Evolutionary conservation across 1,140 invertebrate species (phyloP).

Genomic region (Drosophila novamexicana): DNA sequence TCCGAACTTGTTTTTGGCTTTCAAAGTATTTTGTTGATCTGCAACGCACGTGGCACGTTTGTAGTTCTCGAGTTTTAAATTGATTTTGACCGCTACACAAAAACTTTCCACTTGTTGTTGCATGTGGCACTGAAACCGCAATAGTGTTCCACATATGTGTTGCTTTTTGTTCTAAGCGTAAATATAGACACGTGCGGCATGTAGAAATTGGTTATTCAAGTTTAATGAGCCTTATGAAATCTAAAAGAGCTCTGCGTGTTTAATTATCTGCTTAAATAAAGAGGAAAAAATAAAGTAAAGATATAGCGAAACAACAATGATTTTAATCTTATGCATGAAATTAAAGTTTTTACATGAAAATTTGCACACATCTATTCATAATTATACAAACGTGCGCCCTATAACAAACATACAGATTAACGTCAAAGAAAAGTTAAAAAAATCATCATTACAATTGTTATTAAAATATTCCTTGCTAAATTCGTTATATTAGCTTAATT

Average conservation of each 20-base stretch:
- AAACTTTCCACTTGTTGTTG: constrained; percentile 40
- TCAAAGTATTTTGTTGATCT: constrained; percentile 25
- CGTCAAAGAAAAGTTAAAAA: too few species aligned
- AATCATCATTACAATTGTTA: too few species aligned
- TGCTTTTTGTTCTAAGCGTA: background rate
- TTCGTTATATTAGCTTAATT: background rate
- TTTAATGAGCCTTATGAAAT: background rate
- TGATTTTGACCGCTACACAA: constrained; percentile 8
- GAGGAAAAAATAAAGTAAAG: background rate
- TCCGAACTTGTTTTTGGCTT: background rate
- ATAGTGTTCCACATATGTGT: constrained; percentile 1
- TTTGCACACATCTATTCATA: too few species aligned
- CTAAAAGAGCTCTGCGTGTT: background rate
- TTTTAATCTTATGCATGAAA: too few species aligned
- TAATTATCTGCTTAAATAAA: background rate
- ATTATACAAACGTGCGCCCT: too few species aligned
- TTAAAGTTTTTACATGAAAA: too few species aligned
- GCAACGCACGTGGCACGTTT: constrained; percentile 26
- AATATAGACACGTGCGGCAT: background rate
- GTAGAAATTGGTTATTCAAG: constrained; percentile 4
- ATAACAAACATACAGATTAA: too few species aligned
- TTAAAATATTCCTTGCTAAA: too few species aligned
- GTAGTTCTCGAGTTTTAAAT: constrained; percentile 16
- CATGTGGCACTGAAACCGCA: constrained; percentile 5
- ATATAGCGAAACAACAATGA: background rate